Evolutionary conservation across 2,113 vertebrate species (phyloP).

Genomic region (Passerina amoena): DNA sequence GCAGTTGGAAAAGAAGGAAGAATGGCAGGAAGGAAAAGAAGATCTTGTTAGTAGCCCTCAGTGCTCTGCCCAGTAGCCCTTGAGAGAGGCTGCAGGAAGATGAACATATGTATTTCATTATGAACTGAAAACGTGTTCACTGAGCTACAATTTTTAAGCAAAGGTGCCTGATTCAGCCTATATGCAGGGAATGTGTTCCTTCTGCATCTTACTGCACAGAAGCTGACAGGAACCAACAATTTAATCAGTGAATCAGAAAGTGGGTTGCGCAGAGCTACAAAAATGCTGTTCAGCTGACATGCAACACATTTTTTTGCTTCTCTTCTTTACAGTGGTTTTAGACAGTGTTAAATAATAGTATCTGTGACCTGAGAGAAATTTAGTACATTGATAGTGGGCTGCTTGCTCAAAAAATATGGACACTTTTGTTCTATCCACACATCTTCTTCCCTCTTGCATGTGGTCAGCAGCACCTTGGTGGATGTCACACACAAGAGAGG

Average conservation of each 20-base stretch:
- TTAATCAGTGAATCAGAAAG: not conserved
- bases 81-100: constrained; percentile 7
- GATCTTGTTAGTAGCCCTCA: not conserved
- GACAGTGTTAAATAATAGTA: not conserved
- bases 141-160: not conserved
- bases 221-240: not conserved
- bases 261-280: not conserved
- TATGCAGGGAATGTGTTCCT: not conserved
- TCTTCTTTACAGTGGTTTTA: not conserved
- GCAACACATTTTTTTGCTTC: not conserved
- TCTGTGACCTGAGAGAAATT: not conserved
- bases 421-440: not conserved
- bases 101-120: constrained; percentile 25
- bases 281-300: not conserved
- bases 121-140: not conserved
- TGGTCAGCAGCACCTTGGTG: not conserved
- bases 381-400: not conserved
- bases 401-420: not conserved
- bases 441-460: not conserved
- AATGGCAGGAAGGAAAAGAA: not conserved
- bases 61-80: not conserved
- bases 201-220: not conserved
- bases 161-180: not conserved
- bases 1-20: not conserved
- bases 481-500: not conserved